Evolutionary conservation across 1,140 invertebrate genomes (phyloP).

Genomic region (Piezodorus guildinii): DNA sequence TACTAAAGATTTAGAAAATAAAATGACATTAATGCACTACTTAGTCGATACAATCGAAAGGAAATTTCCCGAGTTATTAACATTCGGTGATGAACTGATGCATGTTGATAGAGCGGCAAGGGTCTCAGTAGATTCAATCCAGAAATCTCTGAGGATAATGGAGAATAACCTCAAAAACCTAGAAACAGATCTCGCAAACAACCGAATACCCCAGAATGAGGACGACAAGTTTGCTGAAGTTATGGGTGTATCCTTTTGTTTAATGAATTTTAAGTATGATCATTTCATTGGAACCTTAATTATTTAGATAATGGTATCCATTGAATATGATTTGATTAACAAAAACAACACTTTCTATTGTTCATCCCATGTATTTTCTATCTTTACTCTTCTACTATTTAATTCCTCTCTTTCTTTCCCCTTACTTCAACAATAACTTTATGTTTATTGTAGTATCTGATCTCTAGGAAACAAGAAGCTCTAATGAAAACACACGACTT

Average conservation of each 20-base stretch:
- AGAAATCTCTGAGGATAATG: constrained; percentile 76
- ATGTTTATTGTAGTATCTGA: too few species aligned
- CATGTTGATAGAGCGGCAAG: constrained; percentile 72
- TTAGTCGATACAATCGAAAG: constrained; percentile 77
- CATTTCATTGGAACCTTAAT: neutral
- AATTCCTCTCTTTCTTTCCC: too few species aligned
- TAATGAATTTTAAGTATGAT: neutral
- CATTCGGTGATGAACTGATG: constrained; percentile 74
- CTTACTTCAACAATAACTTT: too few species aligned
- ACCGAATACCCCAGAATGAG: constrained; percentile 57
- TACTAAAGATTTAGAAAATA: constrained; percentile 90
- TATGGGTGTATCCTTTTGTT: constrained; percentile 59
- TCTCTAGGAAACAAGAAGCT: too few species aligned
- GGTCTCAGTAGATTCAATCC: constrained; percentile 75
- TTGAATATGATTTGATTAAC: too few species aligned
- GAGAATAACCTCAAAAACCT: constrained; percentile 72
- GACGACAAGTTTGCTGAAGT: constrained; percentile 73
- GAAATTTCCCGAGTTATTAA: constrained; percentile 74
- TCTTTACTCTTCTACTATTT: too few species aligned
- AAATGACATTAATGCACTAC: constrained; percentile 85
- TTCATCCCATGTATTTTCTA: too few species aligned
- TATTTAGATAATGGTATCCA: too few species aligned
- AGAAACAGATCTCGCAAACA: constrained; percentile 77
- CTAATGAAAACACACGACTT: too few species aligned
- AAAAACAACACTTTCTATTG: too few species aligned